Evolutionary conservation across 2,888 invertebrate species (phyloP), one percentile per base, ranked within the genome.

Genomic region (Lochmaea capreae): DNA sequence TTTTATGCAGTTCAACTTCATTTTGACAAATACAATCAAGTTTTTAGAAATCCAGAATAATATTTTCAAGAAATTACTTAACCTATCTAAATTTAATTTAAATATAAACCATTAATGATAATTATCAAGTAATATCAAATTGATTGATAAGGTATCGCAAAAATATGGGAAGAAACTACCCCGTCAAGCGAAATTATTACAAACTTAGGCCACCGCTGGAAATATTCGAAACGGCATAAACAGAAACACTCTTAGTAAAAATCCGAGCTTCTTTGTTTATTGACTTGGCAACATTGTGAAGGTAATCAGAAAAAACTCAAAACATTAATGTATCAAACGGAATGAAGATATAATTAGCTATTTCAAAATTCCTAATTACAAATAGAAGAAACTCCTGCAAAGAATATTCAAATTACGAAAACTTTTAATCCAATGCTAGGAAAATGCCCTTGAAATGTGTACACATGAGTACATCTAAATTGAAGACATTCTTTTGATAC

Each of bases 401-500:
- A 22, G 16, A 70, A 58, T 46, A 49, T 57, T 26, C 18, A 57
- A 54, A 42, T 65, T 62, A 52, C 18, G 33, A 39, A 67, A 67
- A 43, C 42, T 59, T 65, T 52, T 43, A 16, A 71, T 42, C 16
- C 33, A 72, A 72, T 71, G 72, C n/a, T 43, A 16, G 39, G 49
- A 62, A 57, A 76, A 72, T 74, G 76, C 76, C 76, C 76, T 76
- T 76, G 76, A 74, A 74, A 74, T 73, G 52, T 68, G 61, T 63
- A 63, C 5, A 18, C 43, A 11, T 16, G 43, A 42, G 22, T 12
- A 63, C 16, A 16, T 52, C 16, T 8, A 52, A 54, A 18, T 18
- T 54, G 18, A 54, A 16, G 11, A 18, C 9, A 54, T 54, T 46
- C 46, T 46, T 18, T 54, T 9, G 6, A 49, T 14, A 16, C 16